Evolutionary conservation across 1,140 invertebrate species (phyloP), one percentile per base, ranked within the genome.

Genomic region (Geopemphigus sp.): DNA sequence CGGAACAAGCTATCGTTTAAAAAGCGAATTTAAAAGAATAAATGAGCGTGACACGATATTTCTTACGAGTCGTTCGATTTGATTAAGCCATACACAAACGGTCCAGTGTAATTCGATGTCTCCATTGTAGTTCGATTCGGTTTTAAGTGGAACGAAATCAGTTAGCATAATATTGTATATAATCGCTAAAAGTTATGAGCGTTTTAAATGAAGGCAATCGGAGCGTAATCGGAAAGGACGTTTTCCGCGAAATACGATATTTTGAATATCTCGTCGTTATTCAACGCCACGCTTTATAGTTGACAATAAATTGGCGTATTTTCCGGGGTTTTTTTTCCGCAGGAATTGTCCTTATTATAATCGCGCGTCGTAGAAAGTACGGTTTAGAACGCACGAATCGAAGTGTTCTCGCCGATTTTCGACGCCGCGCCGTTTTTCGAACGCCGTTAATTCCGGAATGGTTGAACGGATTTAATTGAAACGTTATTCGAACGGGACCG

Each of bases 391-490:
- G 64, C n/a, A 68, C 47, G 47, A 47, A 47, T 68, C 1, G 32
- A 68, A 2, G 39, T 5, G 14, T 24, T 68, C 24, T 47, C 64
- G 14, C 39, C 14, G 61, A 19, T n/a, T 8, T 39, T 63, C 59
- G 29, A n/a, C 11, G 26, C 19, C 29, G 32, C 11, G 29, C 19
- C 29, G 61, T 64, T 64, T 64, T 64, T 29, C 8, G 32, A 68
- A 45, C 22, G 19, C 39, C 63, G 32, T 68, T 68, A 47, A 22
- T 68, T 68, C 45, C 22, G 14, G n/a, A 47, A 68, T n/a, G 64
- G 64, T 68, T 47, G 12, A 68, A 68, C n/a, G 64, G n/a, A 68
- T 68, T 47, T 47, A 68, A 68, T 45, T 47, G 64, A 68, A 68
- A 68, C n/a, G 22, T 14, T 47, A 24, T n/a, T 47, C 39, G 64